These are phyloP conservation scores for Eretmocerus hayati DNA, from an alignment of 2,888 invertebrate species.

Conservation along the genomic window DNA sequence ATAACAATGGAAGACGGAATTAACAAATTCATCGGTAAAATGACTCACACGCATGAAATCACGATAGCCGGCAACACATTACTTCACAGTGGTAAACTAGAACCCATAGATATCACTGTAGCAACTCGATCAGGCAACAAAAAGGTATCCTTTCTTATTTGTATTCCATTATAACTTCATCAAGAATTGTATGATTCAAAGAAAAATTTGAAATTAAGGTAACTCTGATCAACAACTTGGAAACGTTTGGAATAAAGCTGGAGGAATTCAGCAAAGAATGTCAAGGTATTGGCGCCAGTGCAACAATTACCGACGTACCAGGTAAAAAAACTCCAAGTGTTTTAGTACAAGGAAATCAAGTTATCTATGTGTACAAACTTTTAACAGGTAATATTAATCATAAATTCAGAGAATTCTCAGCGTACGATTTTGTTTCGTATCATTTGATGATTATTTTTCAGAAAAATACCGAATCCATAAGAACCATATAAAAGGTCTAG, in stretches of 20 bases:
- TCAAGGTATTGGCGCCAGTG: slow-evolving; percentile 83
- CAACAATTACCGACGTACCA: slow-evolving; percentile 67
- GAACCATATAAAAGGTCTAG: slow-evolving; percentile 67
- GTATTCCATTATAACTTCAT: not conserved
- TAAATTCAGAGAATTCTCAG: too few relatives aligned
- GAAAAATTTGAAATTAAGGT: slow-evolving; percentile 50
- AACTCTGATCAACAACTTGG: slow-evolving; percentile 83
- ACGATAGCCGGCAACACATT: slow-evolving; percentile 50
- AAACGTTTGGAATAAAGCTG: slow-evolving; percentile 76
- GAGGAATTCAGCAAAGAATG: slow-evolving; percentile 72
- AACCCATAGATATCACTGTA: slow-evolving; percentile 70
- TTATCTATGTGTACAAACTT: slow-evolving; percentile 53
- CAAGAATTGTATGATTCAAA: slow-evolving; percentile 1
- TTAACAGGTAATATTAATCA: slow-evolving; percentile 46
- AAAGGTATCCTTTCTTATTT: slow-evolving; percentile 55
- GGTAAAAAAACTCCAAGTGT: slow-evolving; percentile 70
- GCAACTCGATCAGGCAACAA: slow-evolving; percentile 79
- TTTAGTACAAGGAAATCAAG: slow-evolving; percentile 87
- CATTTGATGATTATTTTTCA: slow-evolving; percentile 45
- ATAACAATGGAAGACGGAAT: slow-evolving; percentile 69
- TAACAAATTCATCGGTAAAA: slow-evolving; percentile 57
- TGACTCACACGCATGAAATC: slow-evolving; percentile 67
- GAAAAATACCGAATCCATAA: slow-evolving; percentile 73
- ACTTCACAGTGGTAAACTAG: slow-evolving; percentile 62
- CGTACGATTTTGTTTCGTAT: too few relatives aligned